These are phyloP conservation scores for Xanthia togata DNA, from an alignment of 2,888 invertebrate genomes.

Conservation along the genomic window DNA sequence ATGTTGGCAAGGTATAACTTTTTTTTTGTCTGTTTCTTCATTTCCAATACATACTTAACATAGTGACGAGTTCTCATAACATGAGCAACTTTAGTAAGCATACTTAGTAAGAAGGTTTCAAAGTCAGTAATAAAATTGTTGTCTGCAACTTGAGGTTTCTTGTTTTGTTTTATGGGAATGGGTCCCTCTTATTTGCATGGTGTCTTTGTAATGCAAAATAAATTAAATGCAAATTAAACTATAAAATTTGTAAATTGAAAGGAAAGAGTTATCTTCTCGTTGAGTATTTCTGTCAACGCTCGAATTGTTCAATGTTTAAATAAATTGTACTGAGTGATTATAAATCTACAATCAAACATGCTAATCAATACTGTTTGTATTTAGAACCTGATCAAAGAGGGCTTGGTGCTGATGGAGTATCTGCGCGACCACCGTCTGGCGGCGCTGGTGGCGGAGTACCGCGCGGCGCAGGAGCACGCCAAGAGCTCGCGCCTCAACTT, in stretches of 20 bases:
- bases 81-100: background rate
- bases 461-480: constrained; percentile 96
- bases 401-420: constrained; percentile 95
- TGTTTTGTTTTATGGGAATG: background rate
- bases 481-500: constrained; percentile 96
- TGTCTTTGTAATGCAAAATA: background rate
- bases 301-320: background rate
- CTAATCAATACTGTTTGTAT: constrained; percentile 22
- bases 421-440: constrained; percentile 95
- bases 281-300: background rate
- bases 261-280: background rate
- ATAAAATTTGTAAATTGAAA: too few relatives aligned
- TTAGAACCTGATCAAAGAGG: constrained; percentile 95
- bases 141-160: background rate
- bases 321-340: too few relatives aligned
- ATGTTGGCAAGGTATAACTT: constrained; percentile 87
- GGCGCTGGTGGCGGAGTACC: constrained; percentile 95
- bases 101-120: background rate
- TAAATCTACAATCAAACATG: constrained; percentile 1
- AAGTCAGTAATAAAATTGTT: constrained; percentile 4
- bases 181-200: background rate
- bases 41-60: background rate
- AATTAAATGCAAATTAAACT: too few relatives aligned
- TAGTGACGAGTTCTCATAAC: background rate
- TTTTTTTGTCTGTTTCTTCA: too few relatives aligned